These are phyloP conservation scores for Hormaphis cornu DNA, from an alignment of 1,140 invertebrate genomes.

Conservation along the genomic window DNA sequence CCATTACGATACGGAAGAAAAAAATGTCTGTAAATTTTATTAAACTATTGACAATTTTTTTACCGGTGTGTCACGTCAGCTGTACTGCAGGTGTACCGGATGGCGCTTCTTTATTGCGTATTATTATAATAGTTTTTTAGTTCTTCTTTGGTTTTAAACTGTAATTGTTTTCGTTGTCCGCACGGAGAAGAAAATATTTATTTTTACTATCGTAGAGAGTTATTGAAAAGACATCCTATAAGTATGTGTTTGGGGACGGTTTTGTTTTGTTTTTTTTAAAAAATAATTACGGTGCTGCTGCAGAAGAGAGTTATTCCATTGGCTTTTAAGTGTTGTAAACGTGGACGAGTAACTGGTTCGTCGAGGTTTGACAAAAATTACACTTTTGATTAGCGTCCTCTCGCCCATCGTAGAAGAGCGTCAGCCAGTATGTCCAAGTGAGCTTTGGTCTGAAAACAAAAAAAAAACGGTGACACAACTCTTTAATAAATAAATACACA, in stretches of 20 bases:
- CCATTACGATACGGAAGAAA: too few relatives aligned
- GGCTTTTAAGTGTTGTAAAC: neutral
- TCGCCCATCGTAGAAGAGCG: conserved; percentile 81
- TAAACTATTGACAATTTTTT: neutral
- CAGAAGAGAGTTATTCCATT: neutral
- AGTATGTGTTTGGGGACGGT: neutral
- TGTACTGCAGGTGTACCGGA: neutral
- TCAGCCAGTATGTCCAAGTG: conserved; percentile 88
- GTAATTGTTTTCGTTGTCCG: too few relatives aligned
- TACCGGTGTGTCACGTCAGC: neutral
- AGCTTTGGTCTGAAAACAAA: conserved; percentile 76
- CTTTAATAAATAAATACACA: too few relatives aligned
- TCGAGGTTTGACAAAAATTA: neutral
- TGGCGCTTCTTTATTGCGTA: neutral
- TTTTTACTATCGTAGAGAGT: too few relatives aligned
- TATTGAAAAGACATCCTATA: neutral
- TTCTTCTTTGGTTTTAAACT: too few relatives aligned
- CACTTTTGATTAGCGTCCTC: conserved; percentile 60
- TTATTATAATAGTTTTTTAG: too few relatives aligned
- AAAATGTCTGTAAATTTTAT: neutral
- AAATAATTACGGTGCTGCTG: neutral
- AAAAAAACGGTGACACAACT: conserved; percentile 29
- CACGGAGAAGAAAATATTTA: too few relatives aligned
- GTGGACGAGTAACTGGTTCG: neutral
- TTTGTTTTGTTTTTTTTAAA: neutral